A percentile compares a stretch with the other conserved stretches of the same genome.
Conservation (phyloP, 2,888 invertebrate genomes). For the Charanyca ferruginea region DNA sequence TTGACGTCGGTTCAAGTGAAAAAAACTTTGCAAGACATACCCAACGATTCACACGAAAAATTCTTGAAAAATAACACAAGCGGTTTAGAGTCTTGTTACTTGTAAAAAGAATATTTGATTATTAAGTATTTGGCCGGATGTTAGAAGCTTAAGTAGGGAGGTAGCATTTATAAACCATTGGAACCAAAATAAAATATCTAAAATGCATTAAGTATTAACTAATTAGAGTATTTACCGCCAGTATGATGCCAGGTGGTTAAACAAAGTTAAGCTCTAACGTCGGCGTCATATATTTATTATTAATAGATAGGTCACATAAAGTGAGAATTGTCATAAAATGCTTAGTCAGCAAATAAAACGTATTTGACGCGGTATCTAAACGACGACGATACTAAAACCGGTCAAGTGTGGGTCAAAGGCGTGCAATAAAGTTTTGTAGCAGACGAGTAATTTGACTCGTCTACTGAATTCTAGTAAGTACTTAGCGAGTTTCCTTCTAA, state of each 20-base stretch:
- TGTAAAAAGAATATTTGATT: neutral
- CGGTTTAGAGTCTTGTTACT: neutral
- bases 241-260: neutral
- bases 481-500: slow-evolving; percentile 14
- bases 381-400: slow-evolving; percentile 40
- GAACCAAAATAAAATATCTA: slow-evolving; percentile 4
- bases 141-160: neutral
- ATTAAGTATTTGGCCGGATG: neutral
- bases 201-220: slow-evolving; percentile 1
- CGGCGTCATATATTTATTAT: neutral
- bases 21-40: neutral
- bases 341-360: slow-evolving; percentile 21
- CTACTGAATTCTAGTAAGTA: slow-evolving; percentile 8
- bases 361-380: slow-evolving; percentile 19
- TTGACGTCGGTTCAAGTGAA: no score
- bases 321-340: slow-evolving; percentile 19
- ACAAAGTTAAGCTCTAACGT: neutral
- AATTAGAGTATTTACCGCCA: neutral
- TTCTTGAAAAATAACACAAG: no score
- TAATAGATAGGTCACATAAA: slow-evolving; percentile 8
- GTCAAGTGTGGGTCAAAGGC: slow-evolving; percentile 42
- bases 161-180: neutral
- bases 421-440: slow-evolving; percentile 23
- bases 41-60: no score
- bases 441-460: slow-evolving; percentile 26